Conservation (phyloP, 2,113 vertebrate genomes). For the Castor canadensis region DNA sequence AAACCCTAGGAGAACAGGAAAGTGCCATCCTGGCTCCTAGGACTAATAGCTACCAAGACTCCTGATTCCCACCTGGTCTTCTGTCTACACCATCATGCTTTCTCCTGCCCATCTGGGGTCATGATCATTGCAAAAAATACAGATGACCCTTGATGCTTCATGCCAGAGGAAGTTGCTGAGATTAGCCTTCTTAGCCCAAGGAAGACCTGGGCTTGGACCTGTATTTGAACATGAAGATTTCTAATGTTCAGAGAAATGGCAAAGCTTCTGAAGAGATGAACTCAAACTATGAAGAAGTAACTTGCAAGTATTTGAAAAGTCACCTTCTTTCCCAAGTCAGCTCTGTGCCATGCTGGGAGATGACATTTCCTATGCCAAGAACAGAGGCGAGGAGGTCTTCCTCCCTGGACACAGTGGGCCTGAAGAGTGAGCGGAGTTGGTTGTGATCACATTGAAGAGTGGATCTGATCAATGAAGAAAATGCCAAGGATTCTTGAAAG, state of each 20-base stretch:
- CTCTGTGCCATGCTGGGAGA: neutral
- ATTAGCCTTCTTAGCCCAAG: neutral
- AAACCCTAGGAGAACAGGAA: neutral
- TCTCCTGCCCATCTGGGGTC: neutral
- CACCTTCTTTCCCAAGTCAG: neutral
- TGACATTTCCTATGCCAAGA: neutral
- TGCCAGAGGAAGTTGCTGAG: neutral
- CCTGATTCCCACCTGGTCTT: neutral
- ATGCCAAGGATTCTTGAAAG: neutral
- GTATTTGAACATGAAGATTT: conserved; percentile 7
- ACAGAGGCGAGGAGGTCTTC: neutral
- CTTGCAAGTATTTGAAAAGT: neutral
- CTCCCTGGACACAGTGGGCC: neutral
- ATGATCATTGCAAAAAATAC: neutral
- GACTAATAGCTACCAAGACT: too few relatives aligned
- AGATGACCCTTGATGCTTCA: neutral
- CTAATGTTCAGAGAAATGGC: neutral
- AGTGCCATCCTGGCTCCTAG: neutral
- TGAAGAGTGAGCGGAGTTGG: neutral
- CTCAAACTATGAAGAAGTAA: neutral
- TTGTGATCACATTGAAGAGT: neutral
- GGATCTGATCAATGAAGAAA: neutral
- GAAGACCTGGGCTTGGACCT: neutral
- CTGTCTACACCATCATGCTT: neutral
- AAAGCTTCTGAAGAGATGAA: neutral